Evolutionary conservation across 2,113 vertebrate species (phyloP).

Genomic region (Scolopax mira): DNA sequence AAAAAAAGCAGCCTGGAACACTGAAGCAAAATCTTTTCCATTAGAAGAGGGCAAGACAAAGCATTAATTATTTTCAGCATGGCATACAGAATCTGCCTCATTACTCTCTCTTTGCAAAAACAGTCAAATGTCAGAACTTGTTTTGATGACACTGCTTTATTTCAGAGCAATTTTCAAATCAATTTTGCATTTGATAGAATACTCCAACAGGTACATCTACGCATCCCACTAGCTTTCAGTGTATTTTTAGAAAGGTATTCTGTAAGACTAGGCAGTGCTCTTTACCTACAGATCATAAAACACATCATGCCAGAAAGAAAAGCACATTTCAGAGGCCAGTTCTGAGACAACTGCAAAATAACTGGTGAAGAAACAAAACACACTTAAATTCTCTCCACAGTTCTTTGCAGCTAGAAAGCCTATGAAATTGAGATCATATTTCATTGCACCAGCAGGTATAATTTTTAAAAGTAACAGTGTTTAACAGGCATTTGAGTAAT

Average conservation of each 20-base stretch:
- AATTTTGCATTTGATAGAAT: not conserved
- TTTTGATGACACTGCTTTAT: not conserved
- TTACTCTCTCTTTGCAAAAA: not conserved
- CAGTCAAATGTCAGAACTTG: not conserved
- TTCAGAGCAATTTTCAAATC: not conserved
- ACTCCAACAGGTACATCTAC: not conserved
- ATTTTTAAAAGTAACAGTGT: not conserved
- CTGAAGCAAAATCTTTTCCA: not conserved
- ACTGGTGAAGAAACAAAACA: not conserved
- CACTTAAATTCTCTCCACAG: not conserved
- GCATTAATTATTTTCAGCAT: not conserved
- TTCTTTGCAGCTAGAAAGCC: not conserved
- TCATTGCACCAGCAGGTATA: not conserved
- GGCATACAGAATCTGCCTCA: not conserved
- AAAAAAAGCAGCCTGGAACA: not conserved
- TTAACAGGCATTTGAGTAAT: not conserved
- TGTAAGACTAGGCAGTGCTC: not conserved
- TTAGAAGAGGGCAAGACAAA: not conserved
- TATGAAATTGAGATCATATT: not conserved
- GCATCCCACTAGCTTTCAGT: not conserved
- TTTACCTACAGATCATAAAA: not conserved
- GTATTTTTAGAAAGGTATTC: not conserved
- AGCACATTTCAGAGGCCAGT: not conserved
- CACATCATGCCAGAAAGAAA: not conserved
- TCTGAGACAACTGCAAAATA: not conserved